Evolutionary conservation across 2,888 invertebrate genomes (phyloP).

Genomic region (Lamellibrachia satsuma): DNA sequence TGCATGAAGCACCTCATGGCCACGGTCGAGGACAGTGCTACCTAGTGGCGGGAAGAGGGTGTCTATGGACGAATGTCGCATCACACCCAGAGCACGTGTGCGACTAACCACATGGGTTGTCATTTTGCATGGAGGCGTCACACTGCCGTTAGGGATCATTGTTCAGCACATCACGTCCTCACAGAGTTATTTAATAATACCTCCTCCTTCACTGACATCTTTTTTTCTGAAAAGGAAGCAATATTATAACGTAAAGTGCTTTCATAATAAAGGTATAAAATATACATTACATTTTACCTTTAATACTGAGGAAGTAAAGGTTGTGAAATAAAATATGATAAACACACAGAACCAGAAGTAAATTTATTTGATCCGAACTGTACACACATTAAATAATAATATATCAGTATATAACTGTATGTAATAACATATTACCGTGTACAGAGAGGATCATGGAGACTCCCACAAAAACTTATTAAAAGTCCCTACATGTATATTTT

Average conservation of each 20-base stretch:
- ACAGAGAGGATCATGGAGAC: no score
- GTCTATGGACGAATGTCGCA: background rate
- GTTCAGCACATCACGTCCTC: constrained; percentile 1
- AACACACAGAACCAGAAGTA: no score
- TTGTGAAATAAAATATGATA: no score
- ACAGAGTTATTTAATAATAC: background rate
- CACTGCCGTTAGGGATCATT: background rate
- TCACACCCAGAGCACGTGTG: background rate
- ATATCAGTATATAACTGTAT: no score
- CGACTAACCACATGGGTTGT: background rate
- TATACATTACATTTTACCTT: no score
- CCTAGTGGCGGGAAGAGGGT: constrained; percentile 4
- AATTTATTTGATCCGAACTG: no score
- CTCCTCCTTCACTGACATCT: background rate
- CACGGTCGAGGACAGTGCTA: background rate
- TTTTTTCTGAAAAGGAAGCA: background rate
- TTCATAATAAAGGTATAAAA: no score
- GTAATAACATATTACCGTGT: no score
- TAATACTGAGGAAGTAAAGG: no score
- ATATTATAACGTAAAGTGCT: background rate
- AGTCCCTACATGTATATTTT: no score
- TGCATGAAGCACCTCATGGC: background rate
- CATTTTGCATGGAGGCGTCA: background rate
- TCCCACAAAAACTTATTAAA: no score
- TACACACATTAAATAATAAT: no score